Percentiles rank a stretch among this genome's conserved stretches.
These are phyloP conservation scores for Cottus gobio DNA, from an alignment of 2,113 vertebrate species.

Conservation along the genomic window DNA sequence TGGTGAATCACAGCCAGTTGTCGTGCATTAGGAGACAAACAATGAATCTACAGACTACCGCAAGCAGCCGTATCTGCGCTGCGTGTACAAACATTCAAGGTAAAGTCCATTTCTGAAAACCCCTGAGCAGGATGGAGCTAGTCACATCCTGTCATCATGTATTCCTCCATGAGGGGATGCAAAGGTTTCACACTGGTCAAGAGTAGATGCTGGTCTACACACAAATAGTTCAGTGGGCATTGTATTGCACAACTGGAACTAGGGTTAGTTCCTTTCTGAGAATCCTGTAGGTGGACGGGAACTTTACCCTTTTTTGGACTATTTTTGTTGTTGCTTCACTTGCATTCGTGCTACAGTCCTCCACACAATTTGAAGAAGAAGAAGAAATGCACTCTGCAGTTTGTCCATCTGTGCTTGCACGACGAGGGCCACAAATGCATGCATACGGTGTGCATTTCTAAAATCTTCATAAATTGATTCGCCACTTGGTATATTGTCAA, in stretches of 20 bases:
- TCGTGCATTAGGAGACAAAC: not conserved
- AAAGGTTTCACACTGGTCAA: not conserved
- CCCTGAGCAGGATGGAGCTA: not conserved
- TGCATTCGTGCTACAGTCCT: not conserved
- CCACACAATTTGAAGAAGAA: not conserved
- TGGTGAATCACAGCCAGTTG: not conserved
- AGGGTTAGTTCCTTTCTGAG: not conserved
- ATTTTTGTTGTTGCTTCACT: no score
- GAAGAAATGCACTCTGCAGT: no score
- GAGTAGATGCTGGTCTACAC: not conserved
- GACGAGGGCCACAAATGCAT: accelerated
- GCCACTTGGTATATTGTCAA: no score
- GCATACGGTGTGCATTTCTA: no score
- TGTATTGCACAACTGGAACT: not conserved
- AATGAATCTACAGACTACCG: not conserved
- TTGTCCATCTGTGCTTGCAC: not conserved
- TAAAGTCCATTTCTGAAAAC: not conserved
- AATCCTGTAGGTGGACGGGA: not conserved
- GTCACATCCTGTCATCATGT: slow-evolving; percentile 17
- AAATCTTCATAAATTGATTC: no score
- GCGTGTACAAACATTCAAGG: not conserved
- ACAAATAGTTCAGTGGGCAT: not conserved
- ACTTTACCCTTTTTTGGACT: no score
- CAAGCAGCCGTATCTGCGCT: not conserved
- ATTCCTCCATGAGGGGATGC: not conserved